phyloP scores from a whole-genome alignment of 2,888 invertebrate species.

The Leptinotarsa peninsularis region DNA sequence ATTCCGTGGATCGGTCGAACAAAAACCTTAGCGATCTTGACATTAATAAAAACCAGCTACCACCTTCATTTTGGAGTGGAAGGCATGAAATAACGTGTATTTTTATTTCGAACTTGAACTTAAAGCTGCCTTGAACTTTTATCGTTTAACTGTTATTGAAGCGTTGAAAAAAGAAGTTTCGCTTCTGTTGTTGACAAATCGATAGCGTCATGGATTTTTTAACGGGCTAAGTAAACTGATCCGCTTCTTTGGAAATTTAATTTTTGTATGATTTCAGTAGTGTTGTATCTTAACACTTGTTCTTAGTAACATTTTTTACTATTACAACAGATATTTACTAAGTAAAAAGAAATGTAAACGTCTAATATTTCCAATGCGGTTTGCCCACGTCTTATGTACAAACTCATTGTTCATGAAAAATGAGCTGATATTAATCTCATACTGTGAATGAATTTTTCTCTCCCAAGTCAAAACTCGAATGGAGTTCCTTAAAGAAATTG shows the following conservation, averaged over 20 bases:
- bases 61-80: not conserved
- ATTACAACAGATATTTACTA: too few species aligned
- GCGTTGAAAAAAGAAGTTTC: constrained; percentile 32
- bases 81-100: not conserved
- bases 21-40: constrained; percentile 4
- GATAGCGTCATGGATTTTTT: constrained; percentile 37
- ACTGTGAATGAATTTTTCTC: too few species aligned
- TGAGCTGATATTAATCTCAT: too few species aligned
- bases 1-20: not conserved
- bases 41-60: not conserved
- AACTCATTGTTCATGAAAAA: too few species aligned
- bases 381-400: too few species aligned
- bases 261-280: not conserved
- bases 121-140: constrained; percentile 7
- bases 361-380: too few species aligned
- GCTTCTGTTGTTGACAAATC: constrained; percentile 25
- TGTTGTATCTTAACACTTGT: too few species aligned
- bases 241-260: not conserved
- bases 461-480: too few species aligned
- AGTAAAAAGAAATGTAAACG: too few species aligned
- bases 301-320: too few species aligned
- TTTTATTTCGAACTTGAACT: constrained; percentile 9
- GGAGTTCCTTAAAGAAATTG: too few species aligned
- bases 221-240: constrained; percentile 2
- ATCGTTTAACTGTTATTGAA: constrained; percentile 24